Evolutionary conservation across 2,888 invertebrate genomes (phyloP), one percentile per base, ranked within the genome.

Genomic region (Trachelus stipa): DNA sequence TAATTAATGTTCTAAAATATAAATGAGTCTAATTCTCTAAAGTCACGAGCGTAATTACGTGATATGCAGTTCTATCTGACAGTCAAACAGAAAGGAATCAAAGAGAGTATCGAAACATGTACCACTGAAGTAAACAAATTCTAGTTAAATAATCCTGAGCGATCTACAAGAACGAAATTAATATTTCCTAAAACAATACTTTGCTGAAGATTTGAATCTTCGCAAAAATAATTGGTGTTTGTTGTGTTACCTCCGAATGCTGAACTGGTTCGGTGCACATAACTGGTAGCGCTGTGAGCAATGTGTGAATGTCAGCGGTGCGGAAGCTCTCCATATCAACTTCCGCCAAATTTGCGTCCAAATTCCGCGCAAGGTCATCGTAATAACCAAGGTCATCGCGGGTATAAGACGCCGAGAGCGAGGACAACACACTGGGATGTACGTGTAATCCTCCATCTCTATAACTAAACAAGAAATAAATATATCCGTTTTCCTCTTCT

Each of bases 321-420:
- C 96, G 95, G 92, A 98, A 98, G 91, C 97, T 97, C 92, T 98
- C 98, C 96, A 98, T 98, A 92, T 98, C 98, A 79, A 97, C 97
- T 92, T 98, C 97, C 71, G 98, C 98, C 88, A 98, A 94, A 92
- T 98, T 98, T 81, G 97, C 97, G 92, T 98, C 98, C 92, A 98
- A 94, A 91, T 97, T 97, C 90, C 96, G 94, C 69, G 97, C 95
- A 88, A 97, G 93, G 90, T 96, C 96, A 92, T 97, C 97, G 91
- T 97, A 97, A 88, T 96, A 96, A 78, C 93, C 93, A 82, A 93
- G 88, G 81, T 92, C 92, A 83, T 93, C 93, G 71, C 95, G 95
- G 89, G 96, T 95, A 91, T 97, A 96, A 4, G 96, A 96, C 86
- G 96, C 96, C 79, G 96, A 96, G 85, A 97, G 93, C 76, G 96